These are phyloP conservation scores for Malurus cyaneus DNA, from an alignment of 2,113 vertebrate species.

Conservation along the genomic window DNA sequence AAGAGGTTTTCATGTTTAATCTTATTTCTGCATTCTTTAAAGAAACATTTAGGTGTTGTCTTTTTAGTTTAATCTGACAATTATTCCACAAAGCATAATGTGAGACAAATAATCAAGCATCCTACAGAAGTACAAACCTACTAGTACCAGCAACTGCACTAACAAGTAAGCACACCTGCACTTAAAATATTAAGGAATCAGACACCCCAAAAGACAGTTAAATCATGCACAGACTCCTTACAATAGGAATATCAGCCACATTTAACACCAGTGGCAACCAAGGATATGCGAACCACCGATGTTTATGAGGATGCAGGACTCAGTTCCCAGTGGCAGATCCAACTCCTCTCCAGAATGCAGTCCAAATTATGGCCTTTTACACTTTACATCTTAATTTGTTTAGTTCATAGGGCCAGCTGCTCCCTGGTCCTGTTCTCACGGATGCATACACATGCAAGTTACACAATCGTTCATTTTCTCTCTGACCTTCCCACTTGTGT, in stretches of 20 bases:
- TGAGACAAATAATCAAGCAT: not conserved
- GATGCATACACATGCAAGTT: accelerated
- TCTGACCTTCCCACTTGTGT: not conserved
- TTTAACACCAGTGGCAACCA: not conserved
- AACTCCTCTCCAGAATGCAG: not conserved
- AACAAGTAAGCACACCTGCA: not conserved
- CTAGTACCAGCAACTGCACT: not conserved
- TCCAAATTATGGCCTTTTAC: not conserved
- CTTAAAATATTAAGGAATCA: not conserved
- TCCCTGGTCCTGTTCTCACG: not conserved
- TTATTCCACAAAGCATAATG: not conserved
- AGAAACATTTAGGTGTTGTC: not conserved
- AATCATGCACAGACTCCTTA: not conserved
- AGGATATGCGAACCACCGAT: not conserved
- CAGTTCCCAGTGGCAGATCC: accelerated
- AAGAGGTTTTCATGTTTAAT: not conserved
- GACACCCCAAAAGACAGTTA: not conserved
- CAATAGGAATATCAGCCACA: not conserved
- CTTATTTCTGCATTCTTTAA: not conserved
- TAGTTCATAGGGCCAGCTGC: not conserved
- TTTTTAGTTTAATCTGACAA: not conserved
- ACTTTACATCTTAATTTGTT: too few relatives aligned
- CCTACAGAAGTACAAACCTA: not conserved
- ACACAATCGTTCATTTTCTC: not conserved
- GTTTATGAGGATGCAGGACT: not conserved